phyloP scores from a whole-genome alignment of 2,113 vertebrate genomes.

The Laticauda laticaudata region DNA sequence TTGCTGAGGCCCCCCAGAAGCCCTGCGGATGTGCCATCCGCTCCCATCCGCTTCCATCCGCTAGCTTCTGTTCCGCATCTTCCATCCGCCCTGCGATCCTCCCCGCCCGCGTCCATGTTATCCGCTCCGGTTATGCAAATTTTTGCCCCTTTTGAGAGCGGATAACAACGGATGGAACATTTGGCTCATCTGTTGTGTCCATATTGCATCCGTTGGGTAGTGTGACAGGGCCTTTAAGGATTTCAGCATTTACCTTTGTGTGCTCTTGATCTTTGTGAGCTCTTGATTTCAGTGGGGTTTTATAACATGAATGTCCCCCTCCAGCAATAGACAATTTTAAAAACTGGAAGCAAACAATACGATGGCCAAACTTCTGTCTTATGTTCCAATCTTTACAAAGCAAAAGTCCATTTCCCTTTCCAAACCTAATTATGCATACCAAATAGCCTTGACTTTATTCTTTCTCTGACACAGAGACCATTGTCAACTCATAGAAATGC shows the following conservation, averaged over 20 bases:
- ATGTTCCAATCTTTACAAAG: conserved; percentile 35
- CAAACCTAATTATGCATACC: conserved; percentile 13
- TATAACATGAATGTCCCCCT: conserved; percentile 55
- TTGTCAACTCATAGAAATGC: background rate
- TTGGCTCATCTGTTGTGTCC: too few species aligned
- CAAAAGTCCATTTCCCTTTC: conserved; percentile 30
- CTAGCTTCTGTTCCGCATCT: too few species aligned
- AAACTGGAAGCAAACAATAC: conserved; percentile 38
- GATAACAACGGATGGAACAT: too few species aligned
- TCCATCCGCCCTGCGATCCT: too few species aligned
- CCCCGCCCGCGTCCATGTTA: too few species aligned
- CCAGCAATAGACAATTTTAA: conserved; percentile 46
- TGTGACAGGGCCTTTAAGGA: too few species aligned
- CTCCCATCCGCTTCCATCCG: too few species aligned
- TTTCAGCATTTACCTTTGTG: conserved; percentile 57
- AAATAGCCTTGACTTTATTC: conserved; percentile 13
- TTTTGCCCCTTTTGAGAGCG: too few species aligned
- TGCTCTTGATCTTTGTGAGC: conserved; percentile 47
- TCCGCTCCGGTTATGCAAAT: too few species aligned
- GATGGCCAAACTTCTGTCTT: conserved; percentile 26
- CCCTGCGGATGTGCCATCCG: too few species aligned
- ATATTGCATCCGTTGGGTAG: too few species aligned
- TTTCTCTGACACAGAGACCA: conserved; percentile 4
- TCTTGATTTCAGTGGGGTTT: conserved; percentile 49
- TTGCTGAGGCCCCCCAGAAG: too few species aligned